Percentiles rank a stretch among this genome's conserved stretches.
phyloP scores from a whole-genome alignment of 2,888 invertebrate species.

The Acronicta aceris region DNA sequence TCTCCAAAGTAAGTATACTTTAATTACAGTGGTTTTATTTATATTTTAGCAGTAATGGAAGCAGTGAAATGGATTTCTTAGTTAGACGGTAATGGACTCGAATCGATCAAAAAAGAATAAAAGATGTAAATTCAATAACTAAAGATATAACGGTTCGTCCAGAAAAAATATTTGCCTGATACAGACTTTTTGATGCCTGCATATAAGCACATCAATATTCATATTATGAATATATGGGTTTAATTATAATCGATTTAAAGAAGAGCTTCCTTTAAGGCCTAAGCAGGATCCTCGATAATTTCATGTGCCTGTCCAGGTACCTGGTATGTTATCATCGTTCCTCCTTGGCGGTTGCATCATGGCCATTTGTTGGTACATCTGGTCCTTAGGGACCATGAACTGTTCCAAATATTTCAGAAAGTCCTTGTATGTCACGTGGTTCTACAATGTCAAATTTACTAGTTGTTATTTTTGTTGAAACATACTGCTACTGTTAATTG shows the following conservation, averaged over 20 bases:
- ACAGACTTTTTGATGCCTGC: no score
- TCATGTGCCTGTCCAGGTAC: slow-evolving; percentile 63
- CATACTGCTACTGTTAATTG: background rate
- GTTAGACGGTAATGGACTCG: no score
- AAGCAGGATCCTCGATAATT: background rate
- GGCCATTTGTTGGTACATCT: slow-evolving; percentile 82
- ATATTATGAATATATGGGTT: no score
- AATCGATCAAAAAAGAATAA: no score
- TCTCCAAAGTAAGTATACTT: background rate
- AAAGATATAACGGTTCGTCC: no score
- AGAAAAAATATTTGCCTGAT: no score
- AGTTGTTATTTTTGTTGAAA: background rate
- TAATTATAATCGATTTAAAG: no score
- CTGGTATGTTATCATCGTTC: slow-evolving; percentile 72
- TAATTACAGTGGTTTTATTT: background rate
- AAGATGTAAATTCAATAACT: no score
- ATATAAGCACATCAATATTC: no score
- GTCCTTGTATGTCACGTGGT: slow-evolving; percentile 92
- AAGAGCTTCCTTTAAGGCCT: no score
- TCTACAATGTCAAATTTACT: slow-evolving; percentile 72
- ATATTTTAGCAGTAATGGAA: background rate
- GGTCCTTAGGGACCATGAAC: slow-evolving; percentile 86
- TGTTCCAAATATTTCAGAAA: slow-evolving; percentile 91
- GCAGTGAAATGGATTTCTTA: no score
- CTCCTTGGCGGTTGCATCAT: slow-evolving; percentile 79